Evolutionary conservation across 1,140 invertebrate species (phyloP).

Genomic region (Euura saliciscinereae): DNA sequence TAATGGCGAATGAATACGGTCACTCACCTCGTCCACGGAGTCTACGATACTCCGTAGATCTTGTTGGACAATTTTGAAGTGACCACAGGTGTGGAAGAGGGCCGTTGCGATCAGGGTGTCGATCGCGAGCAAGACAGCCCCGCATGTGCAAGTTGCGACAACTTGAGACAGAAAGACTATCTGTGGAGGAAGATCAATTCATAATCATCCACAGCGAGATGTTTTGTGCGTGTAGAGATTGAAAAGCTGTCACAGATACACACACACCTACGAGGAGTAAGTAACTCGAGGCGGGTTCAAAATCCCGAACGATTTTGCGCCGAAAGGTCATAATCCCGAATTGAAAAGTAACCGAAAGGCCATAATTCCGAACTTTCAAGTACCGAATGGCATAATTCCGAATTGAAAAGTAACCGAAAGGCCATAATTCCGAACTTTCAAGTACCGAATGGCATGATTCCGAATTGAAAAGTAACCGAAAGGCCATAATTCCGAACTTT

Average conservation of each 20-base stretch:
- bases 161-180: slow-evolving; percentile 36
- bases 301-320: too few relatives aligned
- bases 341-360: too few relatives aligned
- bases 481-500: too few relatives aligned
- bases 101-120: slow-evolving; percentile 43
- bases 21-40: not conserved
- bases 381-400: too few relatives aligned
- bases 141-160: slow-evolving; percentile 35
- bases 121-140: slow-evolving; percentile 35
- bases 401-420: too few relatives aligned
- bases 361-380: too few relatives aligned
- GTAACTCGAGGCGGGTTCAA: too few relatives aligned
- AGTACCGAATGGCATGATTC: too few relatives aligned
- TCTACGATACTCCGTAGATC: slow-evolving; percentile 28
- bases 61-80: slow-evolving; percentile 34
- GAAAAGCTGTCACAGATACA: not conserved
- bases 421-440: too few relatives aligned
- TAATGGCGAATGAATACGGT: too few relatives aligned
- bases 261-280: not conserved
- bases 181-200: slow-evolving; percentile 18
- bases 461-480: too few relatives aligned
- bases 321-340: too few relatives aligned
- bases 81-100: slow-evolving; percentile 40
- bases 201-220: not conserved
- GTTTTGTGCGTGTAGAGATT: not conserved